Evolutionary conservation across 1,140 invertebrate species (phyloP), one percentile per base, ranked within the genome.

Genomic region (Euschistus heros): DNA sequence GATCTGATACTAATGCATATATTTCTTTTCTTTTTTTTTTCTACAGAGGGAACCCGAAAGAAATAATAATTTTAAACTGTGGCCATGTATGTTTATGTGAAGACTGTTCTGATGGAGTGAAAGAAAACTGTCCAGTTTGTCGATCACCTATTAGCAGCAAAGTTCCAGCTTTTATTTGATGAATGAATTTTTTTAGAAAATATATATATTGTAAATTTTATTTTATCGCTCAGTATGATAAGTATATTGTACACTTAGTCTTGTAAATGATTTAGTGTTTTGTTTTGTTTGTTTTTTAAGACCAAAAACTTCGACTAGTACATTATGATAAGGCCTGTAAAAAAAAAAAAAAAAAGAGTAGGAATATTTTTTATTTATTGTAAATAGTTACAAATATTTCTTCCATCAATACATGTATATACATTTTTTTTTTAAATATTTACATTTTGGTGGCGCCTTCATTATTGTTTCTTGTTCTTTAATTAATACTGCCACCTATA

Each of bases 71-170:
- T 44, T 73, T 91, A 63, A 86, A 87, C 1, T 92, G 89, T 74
- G 89, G 89, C 0, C 89, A 92, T 73, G 87, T 91, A 0, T 89
- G 86, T 68, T 74, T 91, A 42, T 92, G 89, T 71, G 88, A 89
- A 76, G 87, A 91, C 73, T 92, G 89, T 73, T 81, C 85, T 2
- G 80, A 83, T 62, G 80, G 83, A 70, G 87, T 90, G 61, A 76
- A 73, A 17, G 75, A 79, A 60, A 73, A 74, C 46, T 92, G 89
- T 72, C 89, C 89, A 5, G 78, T 91, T 42, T 92, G 89, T 73
- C 15, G 66, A 22, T 24, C 55, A 50, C 15, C 13, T 22, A 64
- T 68, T 22, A 60, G 8, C 6, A 57, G 18, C 14, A 68, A 65
- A 33, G 63, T 26, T 1, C 59, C 67, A 20, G 67, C 67, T 24